These are phyloP conservation scores for Ursus arctos DNA, from an alignment of 2,113 vertebrate genomes.

Conservation along the genomic window DNA sequence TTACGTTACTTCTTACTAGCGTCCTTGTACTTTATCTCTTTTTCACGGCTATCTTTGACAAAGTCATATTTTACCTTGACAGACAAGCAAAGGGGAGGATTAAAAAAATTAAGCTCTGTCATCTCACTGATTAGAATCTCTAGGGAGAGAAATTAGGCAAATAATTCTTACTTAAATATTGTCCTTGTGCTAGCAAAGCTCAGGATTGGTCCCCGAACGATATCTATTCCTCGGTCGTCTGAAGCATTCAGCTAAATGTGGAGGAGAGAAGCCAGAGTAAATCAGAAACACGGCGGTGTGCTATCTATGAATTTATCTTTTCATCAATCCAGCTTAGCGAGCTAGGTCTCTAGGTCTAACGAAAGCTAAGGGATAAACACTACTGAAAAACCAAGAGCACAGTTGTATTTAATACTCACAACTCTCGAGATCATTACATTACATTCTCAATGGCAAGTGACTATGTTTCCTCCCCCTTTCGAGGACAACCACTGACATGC, in stretches of 20 bases:
- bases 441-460: background rate
- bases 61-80: background rate
- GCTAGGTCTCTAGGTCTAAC: background rate
- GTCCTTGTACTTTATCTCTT: background rate
- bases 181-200: constrained; percentile 98
- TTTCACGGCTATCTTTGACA: background rate
- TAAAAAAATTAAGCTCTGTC: background rate
- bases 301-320: background rate
- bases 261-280: background rate
- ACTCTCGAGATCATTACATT: background rate
- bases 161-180: constrained; percentile 95
- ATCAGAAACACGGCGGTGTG: background rate
- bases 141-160: background rate
- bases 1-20: background rate
- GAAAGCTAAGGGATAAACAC: background rate
- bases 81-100: background rate
- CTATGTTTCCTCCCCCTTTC: background rate
- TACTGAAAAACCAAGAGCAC: background rate
- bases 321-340: background rate
- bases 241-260: constrained; percentile 95
- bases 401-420: background rate
- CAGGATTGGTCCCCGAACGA: constrained; percentile 96
- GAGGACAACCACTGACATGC: background rate
- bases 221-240: constrained; percentile 97
- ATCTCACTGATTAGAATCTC: background rate